Conservation (phyloP, 2,113 vertebrate genomes). For the Aegithalos caudatus region DNA sequence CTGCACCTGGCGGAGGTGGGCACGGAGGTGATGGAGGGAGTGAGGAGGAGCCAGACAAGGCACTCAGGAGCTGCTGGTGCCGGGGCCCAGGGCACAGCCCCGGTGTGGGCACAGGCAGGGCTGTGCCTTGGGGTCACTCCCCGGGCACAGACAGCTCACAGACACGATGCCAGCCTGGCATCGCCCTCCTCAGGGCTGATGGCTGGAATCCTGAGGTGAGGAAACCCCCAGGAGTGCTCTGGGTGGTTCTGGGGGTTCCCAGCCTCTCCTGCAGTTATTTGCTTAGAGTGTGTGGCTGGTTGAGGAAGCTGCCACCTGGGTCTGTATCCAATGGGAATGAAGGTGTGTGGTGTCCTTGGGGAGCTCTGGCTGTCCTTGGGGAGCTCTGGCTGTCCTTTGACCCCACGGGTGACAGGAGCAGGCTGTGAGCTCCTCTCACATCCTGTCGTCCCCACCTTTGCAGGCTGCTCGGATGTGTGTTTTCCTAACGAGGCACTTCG, state of each 20-base stretch:
- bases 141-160: fast-evolving
- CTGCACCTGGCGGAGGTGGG: neutral
- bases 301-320: neutral
- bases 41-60: neutral
- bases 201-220: neutral
- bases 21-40: neutral
- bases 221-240: neutral
- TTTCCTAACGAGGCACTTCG: neutral
- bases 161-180: neutral
- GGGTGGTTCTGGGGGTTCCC: neutral
- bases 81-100: neutral
- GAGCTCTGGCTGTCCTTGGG: neutral
- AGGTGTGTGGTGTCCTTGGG: neutral
- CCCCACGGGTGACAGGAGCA: neutral
- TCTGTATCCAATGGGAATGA: neutral
- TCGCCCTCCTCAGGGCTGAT: neutral
- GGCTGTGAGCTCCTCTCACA: neutral
- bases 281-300: neutral
- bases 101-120: fast-evolving
- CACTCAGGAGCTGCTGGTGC: neutral
- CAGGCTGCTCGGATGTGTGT: neutral
- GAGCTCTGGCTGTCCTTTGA: neutral
- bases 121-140: neutral
- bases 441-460: neutral
- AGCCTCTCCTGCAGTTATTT: neutral